A percentile compares a stretch with the other conserved stretches of the same genome.
Evolutionary conservation across 2,888 invertebrate genomes (phyloP).

Genomic region (Salpingus planirostris): DNA sequence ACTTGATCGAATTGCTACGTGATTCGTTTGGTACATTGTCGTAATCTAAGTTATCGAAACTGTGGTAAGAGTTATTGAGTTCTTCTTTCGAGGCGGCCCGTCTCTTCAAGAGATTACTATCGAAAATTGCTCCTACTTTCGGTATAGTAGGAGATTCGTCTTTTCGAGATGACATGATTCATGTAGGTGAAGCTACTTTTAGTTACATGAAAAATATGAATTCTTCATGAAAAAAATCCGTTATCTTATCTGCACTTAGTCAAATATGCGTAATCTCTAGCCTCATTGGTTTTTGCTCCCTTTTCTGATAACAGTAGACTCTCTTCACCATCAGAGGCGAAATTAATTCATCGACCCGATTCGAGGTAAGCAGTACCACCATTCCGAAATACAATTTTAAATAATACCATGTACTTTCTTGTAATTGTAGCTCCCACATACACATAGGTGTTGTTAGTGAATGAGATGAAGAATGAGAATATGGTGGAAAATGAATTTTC

Average conservation of each 20-base stretch:
- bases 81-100: conserved; percentile 28
- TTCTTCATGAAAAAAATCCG: not conserved
- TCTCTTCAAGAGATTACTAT: conserved; percentile 30
- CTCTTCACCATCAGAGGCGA: no score
- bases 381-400: no score
- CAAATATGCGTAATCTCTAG: no score
- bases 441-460: no score
- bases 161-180: conserved; percentile 19
- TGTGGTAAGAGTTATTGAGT: conserved; percentile 15
- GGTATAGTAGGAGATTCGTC: conserved; percentile 34
- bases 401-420: no score
- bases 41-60: conserved; percentile 6
- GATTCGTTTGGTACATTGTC: conserved; percentile 2
- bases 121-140: conserved; percentile 23
- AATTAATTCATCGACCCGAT: not conserved
- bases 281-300: no score
- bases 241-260: conserved; percentile 1
- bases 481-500: no score
- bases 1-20: no score
- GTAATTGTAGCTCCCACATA: no score
- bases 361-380: no score
- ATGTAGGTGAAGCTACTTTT: not conserved
- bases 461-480: no score
- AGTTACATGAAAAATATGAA: not conserved
- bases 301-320: no score